Evolutionary conservation across 2,797 vertebrate species (phyloP).

Genomic region (Coregonus suidteri): DNA sequence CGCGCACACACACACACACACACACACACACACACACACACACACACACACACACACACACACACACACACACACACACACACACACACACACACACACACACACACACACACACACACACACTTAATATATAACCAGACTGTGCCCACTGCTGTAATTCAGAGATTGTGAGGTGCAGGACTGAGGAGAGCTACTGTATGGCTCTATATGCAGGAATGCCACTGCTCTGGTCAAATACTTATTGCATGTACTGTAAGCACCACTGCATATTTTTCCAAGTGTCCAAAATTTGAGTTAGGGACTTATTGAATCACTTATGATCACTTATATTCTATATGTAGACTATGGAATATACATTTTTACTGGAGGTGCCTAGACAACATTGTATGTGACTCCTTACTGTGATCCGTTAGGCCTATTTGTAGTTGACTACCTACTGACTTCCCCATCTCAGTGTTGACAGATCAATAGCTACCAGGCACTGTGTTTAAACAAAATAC

Average conservation of each 20-base stretch:
- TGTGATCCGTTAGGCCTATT: neutral
- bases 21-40: conserved; percentile 26
- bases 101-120: conserved; percentile 31
- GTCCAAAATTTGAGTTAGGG: no score
- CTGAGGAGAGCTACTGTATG: no score
- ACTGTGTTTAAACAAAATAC: neutral
- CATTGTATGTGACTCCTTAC: neutral
- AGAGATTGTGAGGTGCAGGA: no score
- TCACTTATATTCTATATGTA: no score
- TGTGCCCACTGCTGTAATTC: neutral
- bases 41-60: conserved; percentile 25
- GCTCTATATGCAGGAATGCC: no score
- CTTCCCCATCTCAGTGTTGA: neutral
- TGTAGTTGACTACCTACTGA: neutral
- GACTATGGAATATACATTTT: no score
- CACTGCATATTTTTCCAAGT: no score
- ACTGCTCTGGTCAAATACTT: no score
- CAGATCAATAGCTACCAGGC: neutral
- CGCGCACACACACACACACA: conserved; percentile 34
- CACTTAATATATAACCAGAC: neutral
- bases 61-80: conserved; percentile 21
- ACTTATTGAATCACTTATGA: neutral
- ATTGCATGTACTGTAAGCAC: no score
- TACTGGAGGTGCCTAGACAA: neutral
- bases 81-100: conserved; percentile 47